Percentiles rank a stretch among this genome's conserved stretches.
Conservation (phyloP, 2,888 invertebrate species). For the Psylliodes chrysocephalus region DNA sequence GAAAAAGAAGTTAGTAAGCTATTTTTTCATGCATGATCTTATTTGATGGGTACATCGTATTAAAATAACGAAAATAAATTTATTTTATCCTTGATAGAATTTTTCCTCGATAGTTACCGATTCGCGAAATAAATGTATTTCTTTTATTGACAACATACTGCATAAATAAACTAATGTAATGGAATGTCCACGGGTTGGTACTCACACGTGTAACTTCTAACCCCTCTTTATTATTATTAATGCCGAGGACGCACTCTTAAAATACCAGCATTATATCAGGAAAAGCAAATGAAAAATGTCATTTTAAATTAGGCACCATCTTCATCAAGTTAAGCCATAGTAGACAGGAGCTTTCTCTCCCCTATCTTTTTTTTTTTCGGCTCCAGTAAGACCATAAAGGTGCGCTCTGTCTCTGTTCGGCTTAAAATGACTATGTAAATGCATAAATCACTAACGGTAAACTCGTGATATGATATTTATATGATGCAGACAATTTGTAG, state of each 20-base stretch:
- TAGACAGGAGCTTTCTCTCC: constrained; percentile 51
- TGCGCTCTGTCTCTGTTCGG: background rate
- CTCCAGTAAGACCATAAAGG: constrained; percentile 19
- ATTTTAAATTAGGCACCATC: constrained; percentile 68
- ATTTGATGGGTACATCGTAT: no score
- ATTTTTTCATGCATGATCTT: no score
- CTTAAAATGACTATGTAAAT: background rate
- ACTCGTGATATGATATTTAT: no score
- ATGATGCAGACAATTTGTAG: no score
- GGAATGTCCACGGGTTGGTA: no score
- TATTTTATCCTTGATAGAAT: no score
- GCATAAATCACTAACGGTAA: no score
- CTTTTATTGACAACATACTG: no score
- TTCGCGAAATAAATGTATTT: background rate
- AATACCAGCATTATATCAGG: background rate
- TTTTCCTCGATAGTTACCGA: background rate
- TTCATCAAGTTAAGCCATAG: constrained; percentile 63
- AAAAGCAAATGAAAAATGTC: constrained; percentile 57
- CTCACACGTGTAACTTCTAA: no score
- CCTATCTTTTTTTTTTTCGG: constrained; percentile 27
- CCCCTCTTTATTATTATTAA: background rate
- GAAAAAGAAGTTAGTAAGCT: no score
- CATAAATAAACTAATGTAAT: no score
- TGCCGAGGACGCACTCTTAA: background rate
- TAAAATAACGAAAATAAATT: no score